phyloP scores from a whole-genome alignment of 2,797 vertebrate genomes.

The Trachops cirrhosus region DNA sequence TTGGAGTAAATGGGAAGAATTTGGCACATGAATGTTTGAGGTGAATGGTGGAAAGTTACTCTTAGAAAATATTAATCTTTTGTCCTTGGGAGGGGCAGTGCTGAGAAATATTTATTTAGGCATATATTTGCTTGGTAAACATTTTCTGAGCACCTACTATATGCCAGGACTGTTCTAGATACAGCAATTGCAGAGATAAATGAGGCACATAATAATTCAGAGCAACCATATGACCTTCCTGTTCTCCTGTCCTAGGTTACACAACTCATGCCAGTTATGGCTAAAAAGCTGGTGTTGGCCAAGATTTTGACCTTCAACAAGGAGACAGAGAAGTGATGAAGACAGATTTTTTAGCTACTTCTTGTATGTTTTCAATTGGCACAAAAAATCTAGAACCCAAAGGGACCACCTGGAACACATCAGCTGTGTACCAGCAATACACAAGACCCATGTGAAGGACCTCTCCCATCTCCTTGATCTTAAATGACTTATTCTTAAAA shows the following conservation, averaged over 20 bases:
- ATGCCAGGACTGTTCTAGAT: neutral
- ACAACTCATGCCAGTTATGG: neutral
- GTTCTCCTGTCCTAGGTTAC: neutral
- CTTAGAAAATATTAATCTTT: slow-evolving; percentile 7
- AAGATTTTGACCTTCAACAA: neutral
- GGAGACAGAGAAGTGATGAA: neutral
- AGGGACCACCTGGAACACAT: neutral
- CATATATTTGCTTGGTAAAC: slow-evolving; percentile 31
- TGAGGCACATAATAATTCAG: neutral
- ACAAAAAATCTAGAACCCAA: neutral
- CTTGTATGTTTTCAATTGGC: neutral
- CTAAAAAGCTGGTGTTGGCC: neutral
- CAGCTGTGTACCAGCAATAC: neutral
- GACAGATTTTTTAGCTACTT: neutral
- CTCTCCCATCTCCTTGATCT: neutral
- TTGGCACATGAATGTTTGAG: neutral
- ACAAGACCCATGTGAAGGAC: neutral
- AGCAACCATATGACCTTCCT: neutral
- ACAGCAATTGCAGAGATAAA: neutral
- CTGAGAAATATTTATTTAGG: slow-evolving; percentile 31
- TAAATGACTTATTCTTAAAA: slow-evolving; percentile 28
- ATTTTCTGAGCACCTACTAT: slow-evolving; percentile 22
- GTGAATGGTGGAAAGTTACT: neutral
- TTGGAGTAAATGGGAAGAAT: neutral
- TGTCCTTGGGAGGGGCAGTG: neutral